Evolutionary conservation across 2,888 invertebrate genomes (phyloP), one percentile per base, ranked within the genome.

Genomic region (Spatulosminthurus flaviceps): DNA sequence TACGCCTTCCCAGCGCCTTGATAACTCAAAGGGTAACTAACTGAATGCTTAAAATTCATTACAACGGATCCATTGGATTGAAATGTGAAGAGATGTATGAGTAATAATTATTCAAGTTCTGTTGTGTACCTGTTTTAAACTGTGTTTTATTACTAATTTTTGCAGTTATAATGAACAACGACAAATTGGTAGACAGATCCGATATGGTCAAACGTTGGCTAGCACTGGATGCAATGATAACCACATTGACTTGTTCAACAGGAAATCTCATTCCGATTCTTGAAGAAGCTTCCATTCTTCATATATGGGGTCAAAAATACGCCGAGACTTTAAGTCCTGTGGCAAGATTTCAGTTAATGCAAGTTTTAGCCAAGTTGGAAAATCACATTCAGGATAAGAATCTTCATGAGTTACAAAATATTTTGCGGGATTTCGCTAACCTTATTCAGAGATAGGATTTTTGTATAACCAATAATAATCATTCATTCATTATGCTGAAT

Each of bases 1-100:
- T 21, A 95, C 94, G 11, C 95, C 95, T 67, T 84, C 84, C 28
- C 84, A 83, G 75, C 82, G 83, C 80, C 82, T 84, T 77, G 84
- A 85, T 81, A 83, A 82, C 76, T 81, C 83, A 77, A 84, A 79
- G 81, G 82, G 85, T 84, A 81, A 77, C 72, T 72, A 51, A 43
- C 11, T n/a, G n/a, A n/a, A n/a, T n/a, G n/a, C n/a, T n/a, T n/a
- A n/a, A n/a, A n/a, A n/a, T n/a, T n/a, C n/a, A n/a, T n/a, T n/a
- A n/a, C n/a, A n/a, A n/a, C n/a, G n/a, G n/a, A n/a, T n/a, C n/a
- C n/a, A n/a, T n/a, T n/a, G n/a, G n/a, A n/a, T n/a, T n/a, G n/a
- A n/a, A n/a, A n/a, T n/a, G n/a, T n/a, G n/a, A n/a, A n/a, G n/a
- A n/a, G n/a, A n/a, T n/a, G n/a, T n/a, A n/a, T n/a, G n/a, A n/a